phyloP scores from a whole-genome alignment of 2,888 invertebrate genomes.

The Himalopsyche kuldschensis region DNA sequence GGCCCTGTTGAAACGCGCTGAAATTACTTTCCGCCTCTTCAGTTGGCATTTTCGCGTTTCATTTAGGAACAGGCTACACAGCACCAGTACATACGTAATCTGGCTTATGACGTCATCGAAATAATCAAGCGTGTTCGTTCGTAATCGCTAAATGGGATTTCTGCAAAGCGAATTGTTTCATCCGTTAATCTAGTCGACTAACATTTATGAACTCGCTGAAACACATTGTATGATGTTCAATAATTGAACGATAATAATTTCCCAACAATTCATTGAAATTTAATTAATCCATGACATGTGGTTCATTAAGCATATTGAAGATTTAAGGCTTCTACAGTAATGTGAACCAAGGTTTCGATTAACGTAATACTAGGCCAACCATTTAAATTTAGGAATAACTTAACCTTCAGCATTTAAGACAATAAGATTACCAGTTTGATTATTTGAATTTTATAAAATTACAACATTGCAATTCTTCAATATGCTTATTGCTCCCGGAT shows the following conservation, averaged over 20 bases:
- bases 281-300: background rate
- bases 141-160: conserved; percentile 8
- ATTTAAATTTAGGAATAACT: too few relatives aligned
- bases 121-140: background rate
- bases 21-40: conserved; percentile 20
- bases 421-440: too few relatives aligned
- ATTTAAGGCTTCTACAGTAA: background rate
- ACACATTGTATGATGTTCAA: background rate
- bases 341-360: too few relatives aligned
- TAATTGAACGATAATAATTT: background rate
- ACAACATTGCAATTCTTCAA: too few relatives aligned
- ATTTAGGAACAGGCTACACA: background rate
- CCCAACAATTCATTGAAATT: background rate
- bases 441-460: too few relatives aligned
- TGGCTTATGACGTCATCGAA: conserved; percentile 7
- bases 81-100: background rate
- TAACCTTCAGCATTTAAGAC: too few relatives aligned
- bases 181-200: background rate
- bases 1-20: conserved; percentile 7
- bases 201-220: background rate
- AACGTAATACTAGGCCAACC: too few relatives aligned
- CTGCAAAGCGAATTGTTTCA: background rate
- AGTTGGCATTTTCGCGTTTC: conserved; percentile 6
- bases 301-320: background rate
- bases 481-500: too few relatives aligned